Conservation (phyloP, 2,888 invertebrate genomes). For the Cryptosula pallasiana region DNA sequence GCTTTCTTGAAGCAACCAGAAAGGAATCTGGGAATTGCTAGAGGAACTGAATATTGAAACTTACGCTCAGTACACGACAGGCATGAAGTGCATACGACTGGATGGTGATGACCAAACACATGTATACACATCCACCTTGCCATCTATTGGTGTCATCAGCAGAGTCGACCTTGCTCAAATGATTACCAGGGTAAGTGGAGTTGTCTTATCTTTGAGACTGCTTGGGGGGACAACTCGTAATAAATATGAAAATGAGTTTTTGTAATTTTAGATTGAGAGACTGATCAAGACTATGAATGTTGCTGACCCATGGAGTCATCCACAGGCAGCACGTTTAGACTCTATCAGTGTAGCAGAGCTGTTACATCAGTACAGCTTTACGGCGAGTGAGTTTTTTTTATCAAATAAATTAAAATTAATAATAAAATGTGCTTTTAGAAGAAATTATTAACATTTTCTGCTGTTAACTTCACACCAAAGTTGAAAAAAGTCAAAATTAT, state of each 20-base stretch:
- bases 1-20: slow-evolving; percentile 38
- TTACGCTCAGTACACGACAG: slow-evolving; percentile 40
- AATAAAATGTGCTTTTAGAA: no score
- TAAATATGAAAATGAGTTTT: neutral
- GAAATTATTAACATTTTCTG: no score
- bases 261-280: slow-evolving; percentile 27
- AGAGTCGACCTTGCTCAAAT: slow-evolving; percentile 43
- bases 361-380: slow-evolving; percentile 36
- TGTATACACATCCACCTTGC: slow-evolving; percentile 43
- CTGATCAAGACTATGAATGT: slow-evolving; percentile 25
- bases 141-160: slow-evolving; percentile 38
- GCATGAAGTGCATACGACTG: slow-evolving; percentile 37
- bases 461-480: no score
- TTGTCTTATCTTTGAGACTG: no score
- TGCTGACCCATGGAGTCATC: slow-evolving; percentile 29
- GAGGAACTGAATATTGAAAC: slow-evolving; percentile 42
- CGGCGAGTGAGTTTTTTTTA: slow-evolving; percentile 35
- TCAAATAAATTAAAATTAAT: no score
- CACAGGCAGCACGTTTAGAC: slow-evolving; percentile 42
- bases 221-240: no score
- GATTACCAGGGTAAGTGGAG: slow-evolving; percentile 39
- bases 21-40: slow-evolving; percentile 44
- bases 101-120: neutral
- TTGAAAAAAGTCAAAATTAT: no score
- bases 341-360: slow-evolving; percentile 40